A percentile compares a stretch with the other conserved stretches of the same genome.
These are phyloP conservation scores for Philaethria dido DNA, from an alignment of 2,888 invertebrate genomes.

Conservation along the genomic window DNA sequence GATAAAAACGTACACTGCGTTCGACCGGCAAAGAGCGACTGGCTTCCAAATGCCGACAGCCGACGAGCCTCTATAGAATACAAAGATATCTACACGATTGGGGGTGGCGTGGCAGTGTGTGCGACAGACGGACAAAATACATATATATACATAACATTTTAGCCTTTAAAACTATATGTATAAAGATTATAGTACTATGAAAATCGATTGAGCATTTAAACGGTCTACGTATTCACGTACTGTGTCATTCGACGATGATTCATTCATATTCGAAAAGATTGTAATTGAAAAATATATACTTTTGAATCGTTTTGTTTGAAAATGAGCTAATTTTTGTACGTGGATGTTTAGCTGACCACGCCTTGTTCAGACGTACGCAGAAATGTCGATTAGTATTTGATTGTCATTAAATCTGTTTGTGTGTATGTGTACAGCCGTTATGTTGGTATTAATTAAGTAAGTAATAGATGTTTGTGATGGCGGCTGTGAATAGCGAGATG, in stretches of 20 bases:
- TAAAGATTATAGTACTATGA: conserved; percentile 28
- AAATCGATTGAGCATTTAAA: neutral
- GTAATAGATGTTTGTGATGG: neutral
- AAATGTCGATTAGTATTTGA: neutral
- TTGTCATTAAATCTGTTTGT: neutral
- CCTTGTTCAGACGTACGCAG: neutral
- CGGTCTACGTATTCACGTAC: conserved; percentile 20
- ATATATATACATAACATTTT: neutral
- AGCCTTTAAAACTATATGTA: neutral
- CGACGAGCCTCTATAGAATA: conserved; percentile 44
- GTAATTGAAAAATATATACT: conserved; percentile 45
- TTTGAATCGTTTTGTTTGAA: conserved; percentile 22
- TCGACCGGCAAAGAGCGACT: conserved; percentile 69
- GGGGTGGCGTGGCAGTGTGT: conserved; percentile 56
- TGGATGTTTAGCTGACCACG: conserved; percentile 4
- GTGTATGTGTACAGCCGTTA: neutral
- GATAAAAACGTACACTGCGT: conserved; percentile 60
- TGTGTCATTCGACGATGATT: conserved; percentile 56
- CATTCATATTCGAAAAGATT: conserved; percentile 50
- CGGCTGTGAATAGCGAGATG: neutral
- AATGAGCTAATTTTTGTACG: conserved; percentile 16
- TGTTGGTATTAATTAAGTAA: neutral
- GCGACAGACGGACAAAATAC: conserved; percentile 25
- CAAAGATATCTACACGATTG: conserved; percentile 47
- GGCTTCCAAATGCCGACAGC: conserved; percentile 47